A percentile compares a stretch with the other conserved stretches of the same genome.
These are phyloP conservation scores for Hydrochoerus hydrochaeris DNA, from an alignment of 2,113 vertebrate species.

Conservation along the genomic window DNA sequence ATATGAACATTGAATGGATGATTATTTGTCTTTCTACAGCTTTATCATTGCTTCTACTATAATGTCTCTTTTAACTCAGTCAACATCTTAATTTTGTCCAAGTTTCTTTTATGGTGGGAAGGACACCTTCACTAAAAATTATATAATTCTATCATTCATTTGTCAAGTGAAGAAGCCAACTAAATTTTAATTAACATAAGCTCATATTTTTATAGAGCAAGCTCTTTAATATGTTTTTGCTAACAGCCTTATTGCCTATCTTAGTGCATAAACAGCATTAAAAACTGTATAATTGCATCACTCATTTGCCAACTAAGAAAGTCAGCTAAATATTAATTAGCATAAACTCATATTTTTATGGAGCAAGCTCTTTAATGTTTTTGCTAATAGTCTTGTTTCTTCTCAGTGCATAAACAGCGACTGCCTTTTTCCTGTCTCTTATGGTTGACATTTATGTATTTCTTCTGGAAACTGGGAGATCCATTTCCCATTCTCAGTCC, in stretches of 20 bases:
- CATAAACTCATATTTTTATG: neutral
- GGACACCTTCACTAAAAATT: slow-evolving; percentile 7
- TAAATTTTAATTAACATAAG: neutral
- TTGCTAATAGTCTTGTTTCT: neutral
- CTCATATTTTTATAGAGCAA: neutral
- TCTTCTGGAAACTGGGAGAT: slow-evolving; percentile 99
- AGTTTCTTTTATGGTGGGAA: neutral
- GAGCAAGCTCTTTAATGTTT: neutral
- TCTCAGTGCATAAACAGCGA: slow-evolving; percentile 94
- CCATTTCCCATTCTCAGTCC: slow-evolving; percentile 99
- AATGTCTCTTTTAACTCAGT: neutral
- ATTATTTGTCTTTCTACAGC: neutral
- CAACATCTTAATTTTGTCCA: slow-evolving; percentile 9
- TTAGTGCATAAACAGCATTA: slow-evolving; percentile 93
- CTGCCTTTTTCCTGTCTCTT: slow-evolving; percentile 96
- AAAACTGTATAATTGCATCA: neutral
- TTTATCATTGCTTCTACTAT: slow-evolving; percentile 16
- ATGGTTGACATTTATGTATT: slow-evolving; percentile 99
- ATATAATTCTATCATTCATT: neutral
- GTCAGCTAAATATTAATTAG: neutral
- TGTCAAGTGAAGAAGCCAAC: slow-evolving; percentile 1
- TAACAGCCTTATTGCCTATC: neutral
- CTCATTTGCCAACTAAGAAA: neutral
- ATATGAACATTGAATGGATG: neutral
- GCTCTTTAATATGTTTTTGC: neutral